Base-by-base conservation (phyloP, 2,797 vertebrate species). In the Cyclopterus lumpus region DNA sequence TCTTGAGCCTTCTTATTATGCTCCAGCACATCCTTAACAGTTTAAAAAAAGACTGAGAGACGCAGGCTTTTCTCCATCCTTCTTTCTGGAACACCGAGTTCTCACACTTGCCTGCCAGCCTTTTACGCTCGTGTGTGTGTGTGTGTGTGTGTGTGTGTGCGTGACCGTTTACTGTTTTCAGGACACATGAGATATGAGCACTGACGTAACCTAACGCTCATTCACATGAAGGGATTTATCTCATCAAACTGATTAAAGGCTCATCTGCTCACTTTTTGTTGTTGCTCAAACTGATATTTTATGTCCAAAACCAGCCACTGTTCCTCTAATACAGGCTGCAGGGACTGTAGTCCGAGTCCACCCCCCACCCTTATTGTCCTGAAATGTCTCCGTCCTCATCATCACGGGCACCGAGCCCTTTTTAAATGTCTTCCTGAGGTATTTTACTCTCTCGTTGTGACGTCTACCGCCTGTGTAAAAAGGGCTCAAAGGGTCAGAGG, bases 31-130 rank as follows among this genome's bases (percentile, higher is more conserved):
- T 76, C 46, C 61, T 55, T 59, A 85, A 71, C 48, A 11, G 49
- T 73, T 81, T 77, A 34, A 75, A 71, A 46, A 61, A 72, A 48
- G 60, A 5, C 5, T 69, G 51, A 28, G 44, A 8, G 51, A 7
- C 4, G 16, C 48, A 67, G 65, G 14, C 64, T 2, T 70, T 28
- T 54, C 65, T 49, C 26, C 55, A 74, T 70, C 16, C 51, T 55
- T 57, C 51, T 81, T 60, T 77, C 81, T 80, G 73, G 87, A 77
- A 90, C 91, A 84, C 73, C 0, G 49, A 84, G 83, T 91, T 90
- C 88, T 82, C 77, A 82, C 81, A 48, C 75, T 80, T 8, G 53
- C 68, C 66, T 80, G 60, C 73, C 69, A 73, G 78, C 77, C 69
- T 85, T n/a, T 60, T 82, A 79, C 51, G 22, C 77, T 77, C 15